These are phyloP conservation scores for Hydrolagus affinis DNA, from an alignment of 2,113 vertebrate genomes.

Conservation along the genomic window DNA sequence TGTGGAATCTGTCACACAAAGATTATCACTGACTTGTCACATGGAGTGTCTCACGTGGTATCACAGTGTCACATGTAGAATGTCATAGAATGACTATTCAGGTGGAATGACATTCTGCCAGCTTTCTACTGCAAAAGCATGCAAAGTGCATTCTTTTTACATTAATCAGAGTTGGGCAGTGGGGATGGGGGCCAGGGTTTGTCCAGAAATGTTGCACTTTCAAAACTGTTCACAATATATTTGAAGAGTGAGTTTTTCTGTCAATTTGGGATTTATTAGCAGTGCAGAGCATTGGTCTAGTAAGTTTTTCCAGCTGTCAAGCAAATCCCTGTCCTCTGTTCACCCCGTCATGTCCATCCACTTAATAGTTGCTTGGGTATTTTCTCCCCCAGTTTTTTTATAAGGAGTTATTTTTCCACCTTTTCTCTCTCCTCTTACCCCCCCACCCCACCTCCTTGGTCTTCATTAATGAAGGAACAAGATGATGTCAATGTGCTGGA, in stretches of 20 bases:
- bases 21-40: too few species aligned
- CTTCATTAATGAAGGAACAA: slow-evolving; percentile 27
- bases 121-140: neutral
- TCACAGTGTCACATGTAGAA: too few species aligned
- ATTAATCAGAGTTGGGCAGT: neutral
- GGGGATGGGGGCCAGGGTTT: neutral
- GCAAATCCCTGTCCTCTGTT: slow-evolving; percentile 8
- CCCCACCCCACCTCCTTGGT: too few species aligned
- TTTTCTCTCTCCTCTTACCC: neutral
- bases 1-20: too few species aligned
- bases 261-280: slow-evolving; percentile 12
- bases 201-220: slow-evolving; percentile 24
- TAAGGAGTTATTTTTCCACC: neutral
- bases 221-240: slow-evolving; percentile 24
- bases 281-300: slow-evolving; percentile 30
- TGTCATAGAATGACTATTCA: too few species aligned
- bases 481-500: slow-evolving; percentile 12
- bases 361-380: slow-evolving; percentile 4
- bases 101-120: neutral
- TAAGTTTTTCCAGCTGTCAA: slow-evolving; percentile 23
- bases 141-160: neutral
- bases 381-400: neutral
- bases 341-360: slow-evolving; percentile 6
- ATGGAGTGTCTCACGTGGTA: too few species aligned
- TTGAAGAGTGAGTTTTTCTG: slow-evolving; percentile 14